Evolutionary conservation across 2,888 invertebrate genomes (phyloP), one percentile per base, ranked within the genome.

Genomic region (Orgyia antiqua): DNA sequence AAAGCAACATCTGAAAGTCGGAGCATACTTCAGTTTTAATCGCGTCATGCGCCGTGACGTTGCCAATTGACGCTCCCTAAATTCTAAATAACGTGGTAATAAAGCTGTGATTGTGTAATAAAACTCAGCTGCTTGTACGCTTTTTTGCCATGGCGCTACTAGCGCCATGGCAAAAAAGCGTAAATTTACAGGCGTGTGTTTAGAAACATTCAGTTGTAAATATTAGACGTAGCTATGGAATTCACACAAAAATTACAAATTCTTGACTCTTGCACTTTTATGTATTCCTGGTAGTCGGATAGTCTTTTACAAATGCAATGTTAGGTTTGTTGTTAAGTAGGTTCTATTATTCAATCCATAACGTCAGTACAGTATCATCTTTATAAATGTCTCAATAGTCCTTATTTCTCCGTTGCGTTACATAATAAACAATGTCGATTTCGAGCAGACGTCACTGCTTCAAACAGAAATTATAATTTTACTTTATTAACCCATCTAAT

Each of bases 121-220:
- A 74, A 73, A 66, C 50, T 45, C 73, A 73, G 70, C 71, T 72
- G 75, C n/a, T n/a, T n/a, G n/a, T n/a, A n/a, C n/a, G n/a, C n/a
- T n/a, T n/a, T 59, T 66, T 15, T 58, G 58, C 60, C 62, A 61
- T 54, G 47, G 47, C 54, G 68, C 60, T 56, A 57, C 58, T 54
- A 46, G 47, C 54, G 68, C 60, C 57, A 57, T 57, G 57, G 58
- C 65, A 74, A 73, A 70, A 67, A 59, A 27, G 58, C 59, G 61
- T 64, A 66, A 70, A 59, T 57, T 45, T 59, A 59, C 55, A 51
- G 29, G 33, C 33, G 46, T 47, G 58, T 82, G 75, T 80, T 80
- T 79, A 79, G 74, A 75, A 77, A 77, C 70, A 78, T 60, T 52
- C 47, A 47, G 50, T 52, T 47, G 52, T 45, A 52, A 52, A 39